Evolutionary conservation across 2,113 vertebrate genomes (phyloP), one percentile per base, ranked within the genome.

Genomic region (Lamprologus lemairii): DNA sequence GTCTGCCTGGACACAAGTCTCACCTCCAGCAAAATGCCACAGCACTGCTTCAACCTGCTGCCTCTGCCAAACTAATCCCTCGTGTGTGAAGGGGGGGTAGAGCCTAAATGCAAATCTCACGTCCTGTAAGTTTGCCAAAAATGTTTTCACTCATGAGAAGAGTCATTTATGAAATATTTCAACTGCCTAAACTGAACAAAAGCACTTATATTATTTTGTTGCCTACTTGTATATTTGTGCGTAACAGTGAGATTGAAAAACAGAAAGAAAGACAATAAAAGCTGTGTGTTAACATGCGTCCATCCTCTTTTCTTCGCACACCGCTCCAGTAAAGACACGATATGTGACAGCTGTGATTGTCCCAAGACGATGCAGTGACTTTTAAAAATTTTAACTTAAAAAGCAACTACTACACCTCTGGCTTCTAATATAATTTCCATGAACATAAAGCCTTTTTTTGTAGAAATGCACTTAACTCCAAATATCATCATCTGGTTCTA

Each of bases 401-500:
- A 92, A 89, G 82, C 57, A 83, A 87, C 91, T 79, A 55, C 89
- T 85, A 84, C 85, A 89, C 87, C 88, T 92, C 78, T 7, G 49
- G 28, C 45, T 81, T 87, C 58, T 91, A 92, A 95, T 86, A 80
- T 53, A 12, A 91, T 92, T 90, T 91, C 83, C 75, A 84, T 79
- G 49, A 85, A 73, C 65, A 82, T 86, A 85, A 90, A 91, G 85
- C 82, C 19, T 13, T 65, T 37, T 92, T 86, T 93, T 86, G 91
- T 84, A 82, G 23, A 87, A 92, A 31, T 5, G 47, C 21, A n/a
- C 65, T 85, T 86, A 88, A 82, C 86, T 91, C 75, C 90, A 95
- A 93, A 95, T 91, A 92, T 92, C 91, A 95, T 94, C 94, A 94
- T 91, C 80, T 87, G 53, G 23, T 83, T 68, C 91, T 92, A 83